Percentiles rank a stretch among this genome's conserved stretches.
Evolutionary conservation across 1,140 invertebrate species (phyloP).

Genomic region (Hormaphis cornu): DNA sequence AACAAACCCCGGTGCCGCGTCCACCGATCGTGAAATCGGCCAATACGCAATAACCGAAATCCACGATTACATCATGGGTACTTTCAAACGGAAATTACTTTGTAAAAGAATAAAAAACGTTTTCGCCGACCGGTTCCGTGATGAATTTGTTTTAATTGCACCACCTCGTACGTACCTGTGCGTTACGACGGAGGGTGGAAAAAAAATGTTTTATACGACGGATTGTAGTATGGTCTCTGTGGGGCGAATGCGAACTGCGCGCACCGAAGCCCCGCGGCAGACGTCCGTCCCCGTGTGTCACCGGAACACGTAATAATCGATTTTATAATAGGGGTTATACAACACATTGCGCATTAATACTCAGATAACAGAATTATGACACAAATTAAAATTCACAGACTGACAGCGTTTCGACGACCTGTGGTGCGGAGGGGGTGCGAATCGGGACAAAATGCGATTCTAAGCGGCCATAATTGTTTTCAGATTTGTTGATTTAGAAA

Average conservation of each 20-base stretch:
- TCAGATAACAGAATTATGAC: no score
- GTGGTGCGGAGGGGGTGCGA: no score
- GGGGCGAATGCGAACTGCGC: background rate
- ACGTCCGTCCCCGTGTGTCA: background rate
- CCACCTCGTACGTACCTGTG: background rate
- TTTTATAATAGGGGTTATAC: background rate
- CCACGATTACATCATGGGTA: no score
- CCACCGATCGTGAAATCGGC: no score
- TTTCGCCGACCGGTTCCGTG: background rate
- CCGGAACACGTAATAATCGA: constrained; percentile 6
- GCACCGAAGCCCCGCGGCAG: background rate
- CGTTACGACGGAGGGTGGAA: background rate
- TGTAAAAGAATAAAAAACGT: background rate
- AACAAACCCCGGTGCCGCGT: no score
- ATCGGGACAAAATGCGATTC: no score
- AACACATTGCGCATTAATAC: no score
- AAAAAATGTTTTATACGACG: background rate
- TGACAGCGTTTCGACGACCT: no score
- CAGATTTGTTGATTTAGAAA: no score
- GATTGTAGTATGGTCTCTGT: background rate
- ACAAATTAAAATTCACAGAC: no score
- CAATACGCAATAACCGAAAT: no score
- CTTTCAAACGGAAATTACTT: background rate
- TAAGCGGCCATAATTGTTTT: no score
- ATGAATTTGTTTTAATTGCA: background rate